phyloP scores from a whole-genome alignment of 2,797 vertebrate genomes.

The Hafferia zeledoni region DNA sequence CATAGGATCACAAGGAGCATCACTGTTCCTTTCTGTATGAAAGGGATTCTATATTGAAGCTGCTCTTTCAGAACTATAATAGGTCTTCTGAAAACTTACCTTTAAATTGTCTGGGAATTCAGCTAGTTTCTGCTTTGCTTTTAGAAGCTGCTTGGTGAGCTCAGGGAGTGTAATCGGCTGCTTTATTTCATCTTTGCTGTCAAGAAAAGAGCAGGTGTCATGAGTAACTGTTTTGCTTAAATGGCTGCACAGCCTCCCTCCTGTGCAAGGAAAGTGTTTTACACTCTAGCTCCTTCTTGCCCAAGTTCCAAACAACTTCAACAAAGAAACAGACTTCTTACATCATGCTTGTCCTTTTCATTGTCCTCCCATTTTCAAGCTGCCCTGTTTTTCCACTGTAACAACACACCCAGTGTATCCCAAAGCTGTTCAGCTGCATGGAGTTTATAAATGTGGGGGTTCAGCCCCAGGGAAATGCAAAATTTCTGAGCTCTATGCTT shows the following conservation, averaged over 20 bases:
- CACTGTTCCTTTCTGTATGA: background rate
- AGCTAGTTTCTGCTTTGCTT: conserved; percentile 81
- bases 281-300: rapidly evolving
- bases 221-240: background rate
- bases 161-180: conserved; percentile 77
- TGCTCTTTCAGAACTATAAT: background rate
- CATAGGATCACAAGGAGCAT: background rate
- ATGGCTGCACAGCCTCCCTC: background rate
- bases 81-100: conserved; percentile 73
- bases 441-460: background rate
- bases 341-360: background rate
- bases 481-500: background rate
- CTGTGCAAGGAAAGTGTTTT: background rate
- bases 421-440: background rate
- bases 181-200: conserved; percentile 67
- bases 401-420: background rate
- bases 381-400: background rate
- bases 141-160: conserved; percentile 82
- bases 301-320: background rate
- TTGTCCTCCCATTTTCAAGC: background rate
- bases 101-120: conserved; percentile 85
- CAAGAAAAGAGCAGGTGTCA: conserved; percentile 23
- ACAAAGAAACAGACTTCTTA: background rate
- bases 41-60: background rate
- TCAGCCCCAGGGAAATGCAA: background rate